Percentiles rank a stretch among this genome's conserved stretches.
These are phyloP conservation scores for Poeciliopsis gracilis DNA, from an alignment of 2,797 vertebrate species.

Conservation along the genomic window DNA sequence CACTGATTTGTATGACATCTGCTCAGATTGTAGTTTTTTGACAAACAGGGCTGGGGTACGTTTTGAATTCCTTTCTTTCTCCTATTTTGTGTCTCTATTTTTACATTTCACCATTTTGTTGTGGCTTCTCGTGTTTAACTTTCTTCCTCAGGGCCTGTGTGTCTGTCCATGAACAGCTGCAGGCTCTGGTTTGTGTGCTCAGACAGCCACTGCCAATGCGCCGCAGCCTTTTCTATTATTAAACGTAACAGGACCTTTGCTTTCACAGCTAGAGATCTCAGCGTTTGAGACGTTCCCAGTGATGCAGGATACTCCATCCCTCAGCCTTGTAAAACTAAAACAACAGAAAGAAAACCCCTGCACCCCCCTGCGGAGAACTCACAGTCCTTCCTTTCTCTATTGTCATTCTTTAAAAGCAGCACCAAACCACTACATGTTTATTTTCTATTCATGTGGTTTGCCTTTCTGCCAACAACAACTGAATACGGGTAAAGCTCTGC, in stretches of 20 bases:
- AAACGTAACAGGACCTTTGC: conserved; percentile 58
- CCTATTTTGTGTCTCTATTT: conserved; percentile 17
- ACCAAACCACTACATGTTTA: conserved; percentile 29
- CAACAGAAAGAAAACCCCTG: conserved; percentile 21
- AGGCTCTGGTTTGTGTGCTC: conserved; percentile 45
- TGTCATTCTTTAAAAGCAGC: conserved; percentile 15
- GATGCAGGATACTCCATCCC: conserved; percentile 27
- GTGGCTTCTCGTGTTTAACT: conserved; percentile 9
- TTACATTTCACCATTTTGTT: conserved; percentile 33
- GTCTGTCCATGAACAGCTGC: conserved; percentile 42
- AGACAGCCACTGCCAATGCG: conserved; percentile 43
- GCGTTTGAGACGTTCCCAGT: conserved; percentile 36
- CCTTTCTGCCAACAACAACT: conserved; percentile 10
- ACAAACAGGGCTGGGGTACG: neutral
- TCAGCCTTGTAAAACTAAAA: conserved; percentile 27
- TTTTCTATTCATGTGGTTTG: conserved; percentile 47
- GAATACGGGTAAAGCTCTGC: conserved; percentile 1
- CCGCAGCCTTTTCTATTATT: conserved; percentile 73
- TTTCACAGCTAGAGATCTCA: conserved; percentile 44
- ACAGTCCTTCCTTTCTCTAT: conserved; percentile 8
- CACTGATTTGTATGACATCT: conserved; percentile 1
- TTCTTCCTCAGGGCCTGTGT: conserved; percentile 35
- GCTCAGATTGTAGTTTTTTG: conserved; percentile 9
- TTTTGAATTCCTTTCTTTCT: conserved; percentile 8
- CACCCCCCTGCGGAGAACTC: conserved; percentile 18